A percentile compares a stretch with the other conserved stretches of the same genome.
These are phyloP conservation scores for Dipodomys merriami DNA, from an alignment of 2,113 vertebrate species.

Conservation along the genomic window DNA sequence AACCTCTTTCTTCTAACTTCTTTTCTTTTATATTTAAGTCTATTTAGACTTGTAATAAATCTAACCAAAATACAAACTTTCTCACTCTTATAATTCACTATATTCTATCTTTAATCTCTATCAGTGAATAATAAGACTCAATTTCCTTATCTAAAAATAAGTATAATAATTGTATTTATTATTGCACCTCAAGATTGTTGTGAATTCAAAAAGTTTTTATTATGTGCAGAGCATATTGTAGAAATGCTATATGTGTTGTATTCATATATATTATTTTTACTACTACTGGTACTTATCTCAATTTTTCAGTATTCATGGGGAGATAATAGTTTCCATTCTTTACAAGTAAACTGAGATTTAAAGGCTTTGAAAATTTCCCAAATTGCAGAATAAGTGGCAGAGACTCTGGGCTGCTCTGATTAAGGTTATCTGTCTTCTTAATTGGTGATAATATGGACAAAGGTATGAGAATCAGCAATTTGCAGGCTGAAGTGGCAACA, in stretches of 20 bases:
- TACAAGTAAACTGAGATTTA: slow-evolving; percentile 18
- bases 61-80: neutral
- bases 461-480: neutral
- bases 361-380: slow-evolving; percentile 9
- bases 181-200: neutral
- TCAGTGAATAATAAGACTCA: neutral
- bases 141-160: slow-evolving; percentile 1
- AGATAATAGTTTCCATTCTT: neutral
- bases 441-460: neutral
- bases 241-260: neutral
- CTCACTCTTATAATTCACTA: neutral
- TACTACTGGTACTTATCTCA: neutral
- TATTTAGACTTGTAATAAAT: neutral
- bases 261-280: neutral
- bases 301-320: neutral
- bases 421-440: neutral
- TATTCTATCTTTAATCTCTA: neutral
- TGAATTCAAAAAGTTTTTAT: neutral
- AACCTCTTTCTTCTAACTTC: neutral
- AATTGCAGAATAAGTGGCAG: neutral
- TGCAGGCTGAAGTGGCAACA: neutral
- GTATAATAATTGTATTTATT: neutral
- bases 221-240: neutral
- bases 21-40: slow-evolving; percentile 7
- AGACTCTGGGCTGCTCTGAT: neutral